Evolutionary conservation across 2,113 vertebrate species (phyloP).

Genomic region (Serranochromis macrocephalus): DNA sequence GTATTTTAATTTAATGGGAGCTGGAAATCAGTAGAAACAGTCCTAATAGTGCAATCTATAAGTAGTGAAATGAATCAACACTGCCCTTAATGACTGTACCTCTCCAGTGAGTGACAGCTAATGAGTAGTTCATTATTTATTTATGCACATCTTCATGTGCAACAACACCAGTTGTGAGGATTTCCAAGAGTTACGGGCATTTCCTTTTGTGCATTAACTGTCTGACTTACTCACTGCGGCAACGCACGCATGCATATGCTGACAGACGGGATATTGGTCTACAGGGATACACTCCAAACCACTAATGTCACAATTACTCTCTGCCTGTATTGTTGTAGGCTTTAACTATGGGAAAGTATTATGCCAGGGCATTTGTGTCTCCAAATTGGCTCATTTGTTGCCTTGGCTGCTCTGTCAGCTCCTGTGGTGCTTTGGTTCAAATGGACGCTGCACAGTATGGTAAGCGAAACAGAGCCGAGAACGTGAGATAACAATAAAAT

Average conservation of each 20-base stretch:
- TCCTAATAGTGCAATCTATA: background rate
- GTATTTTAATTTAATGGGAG: background rate
- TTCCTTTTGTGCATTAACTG: background rate
- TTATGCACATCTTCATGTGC: background rate
- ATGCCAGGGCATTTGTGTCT: constrained; percentile 43
- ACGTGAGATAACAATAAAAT: background rate
- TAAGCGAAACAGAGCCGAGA: background rate
- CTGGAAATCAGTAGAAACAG: background rate
- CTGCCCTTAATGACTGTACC: constrained; percentile 4
- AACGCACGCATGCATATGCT: background rate
- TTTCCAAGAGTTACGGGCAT: constrained; percentile 29
- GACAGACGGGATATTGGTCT: constrained; percentile 17
- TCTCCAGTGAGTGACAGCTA: constrained; percentile 30
- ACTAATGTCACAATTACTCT: constrained; percentile 52
- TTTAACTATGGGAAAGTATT: constrained; percentile 53
- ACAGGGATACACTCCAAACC: constrained; percentile 39
- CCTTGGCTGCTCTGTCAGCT: background rate
- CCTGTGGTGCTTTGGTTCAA: constrained; percentile 17
- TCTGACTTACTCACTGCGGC: constrained; percentile 7
- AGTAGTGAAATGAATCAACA: constrained; percentile 3
- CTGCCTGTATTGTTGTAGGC: constrained; percentile 31
- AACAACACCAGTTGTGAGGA: background rate
- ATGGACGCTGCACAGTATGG: constrained; percentile 6
- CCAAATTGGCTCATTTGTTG: constrained; percentile 59
- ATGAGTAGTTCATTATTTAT: constrained; percentile 38